phyloP scores from a whole-genome alignment of 35 echinoderm and acorn worm genomes.

The Lytechinus pictus region DNA sequence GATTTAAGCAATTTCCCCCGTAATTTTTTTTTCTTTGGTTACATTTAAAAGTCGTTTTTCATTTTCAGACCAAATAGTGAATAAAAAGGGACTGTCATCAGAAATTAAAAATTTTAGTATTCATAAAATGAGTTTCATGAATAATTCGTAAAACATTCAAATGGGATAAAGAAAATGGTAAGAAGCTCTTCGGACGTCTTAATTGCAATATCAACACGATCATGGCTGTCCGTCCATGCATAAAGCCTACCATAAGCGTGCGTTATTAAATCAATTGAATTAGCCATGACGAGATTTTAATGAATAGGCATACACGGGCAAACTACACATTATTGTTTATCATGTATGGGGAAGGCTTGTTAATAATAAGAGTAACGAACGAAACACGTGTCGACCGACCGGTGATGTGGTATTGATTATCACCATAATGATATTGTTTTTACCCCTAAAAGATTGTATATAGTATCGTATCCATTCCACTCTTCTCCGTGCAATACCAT shows the following conservation, averaged over 20 bases:
- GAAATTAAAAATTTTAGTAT: not conserved
- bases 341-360: not conserved
- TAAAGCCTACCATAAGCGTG: not conserved
- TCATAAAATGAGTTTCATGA: not conserved
- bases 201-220: not conserved
- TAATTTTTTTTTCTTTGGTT: too few species aligned
- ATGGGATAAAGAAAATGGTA: not conserved
- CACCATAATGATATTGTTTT: not conserved
- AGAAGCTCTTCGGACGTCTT: not conserved
- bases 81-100: too few species aligned
- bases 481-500: too few species aligned
- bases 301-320: not conserved
- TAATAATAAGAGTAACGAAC: not conserved
- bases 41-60: too few species aligned
- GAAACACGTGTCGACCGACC: not conserved
- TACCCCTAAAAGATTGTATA: not conserved
- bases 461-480: too few species aligned
- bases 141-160: not conserved
- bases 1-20: too few species aligned
- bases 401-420: constrained; percentile 10
- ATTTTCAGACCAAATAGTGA: too few species aligned
- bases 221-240: not conserved
- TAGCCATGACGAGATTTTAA: not conserved
- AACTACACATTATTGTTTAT: not conserved
- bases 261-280: not conserved